Evolutionary conservation across 2,888 invertebrate species (phyloP).

Genomic region (Parascotia fuliginaria): DNA sequence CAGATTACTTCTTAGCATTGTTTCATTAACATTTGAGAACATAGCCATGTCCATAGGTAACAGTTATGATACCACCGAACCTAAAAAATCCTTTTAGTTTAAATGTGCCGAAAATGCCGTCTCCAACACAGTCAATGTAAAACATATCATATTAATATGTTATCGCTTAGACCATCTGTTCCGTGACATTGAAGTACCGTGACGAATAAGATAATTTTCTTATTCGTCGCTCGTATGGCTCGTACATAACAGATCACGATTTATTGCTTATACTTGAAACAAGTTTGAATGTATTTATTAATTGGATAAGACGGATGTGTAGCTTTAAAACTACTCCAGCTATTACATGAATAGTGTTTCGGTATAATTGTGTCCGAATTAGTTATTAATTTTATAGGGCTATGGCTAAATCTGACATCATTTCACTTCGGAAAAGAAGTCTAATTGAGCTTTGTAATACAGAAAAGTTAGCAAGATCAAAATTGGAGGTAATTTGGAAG

Average conservation of each 20-base stretch:
- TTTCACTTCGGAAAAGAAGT: too few species aligned
- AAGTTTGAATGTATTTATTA: constrained; percentile 5
- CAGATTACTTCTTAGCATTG: too few species aligned
- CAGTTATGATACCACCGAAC: too few species aligned
- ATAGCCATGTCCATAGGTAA: too few species aligned
- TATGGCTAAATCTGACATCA: too few species aligned
- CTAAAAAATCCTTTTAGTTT: too few species aligned
- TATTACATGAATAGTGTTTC: too few species aligned
- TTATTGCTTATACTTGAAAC: constrained; percentile 19
- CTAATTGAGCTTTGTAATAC: too few species aligned
- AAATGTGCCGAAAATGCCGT: constrained; percentile 6
- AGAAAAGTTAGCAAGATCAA: too few species aligned
- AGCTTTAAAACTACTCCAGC: neutral
- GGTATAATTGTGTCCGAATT: neutral
- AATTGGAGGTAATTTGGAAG: too few species aligned
- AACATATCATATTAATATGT: neutral
- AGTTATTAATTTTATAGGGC: too few species aligned
- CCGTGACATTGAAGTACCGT: constrained; percentile 61
- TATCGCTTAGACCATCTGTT: constrained; percentile 50
- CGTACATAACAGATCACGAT: constrained; percentile 53
- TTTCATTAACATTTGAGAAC: too few species aligned
- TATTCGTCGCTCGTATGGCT: constrained; percentile 21
- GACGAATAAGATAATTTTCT: constrained; percentile 62
- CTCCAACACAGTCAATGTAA: neutral
- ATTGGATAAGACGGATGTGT: constrained; percentile 4